Evolutionary conservation across 2,113 vertebrate genomes (phyloP), one percentile per base, ranked within the genome.

Genomic region (Ancistrus triradiatus): DNA sequence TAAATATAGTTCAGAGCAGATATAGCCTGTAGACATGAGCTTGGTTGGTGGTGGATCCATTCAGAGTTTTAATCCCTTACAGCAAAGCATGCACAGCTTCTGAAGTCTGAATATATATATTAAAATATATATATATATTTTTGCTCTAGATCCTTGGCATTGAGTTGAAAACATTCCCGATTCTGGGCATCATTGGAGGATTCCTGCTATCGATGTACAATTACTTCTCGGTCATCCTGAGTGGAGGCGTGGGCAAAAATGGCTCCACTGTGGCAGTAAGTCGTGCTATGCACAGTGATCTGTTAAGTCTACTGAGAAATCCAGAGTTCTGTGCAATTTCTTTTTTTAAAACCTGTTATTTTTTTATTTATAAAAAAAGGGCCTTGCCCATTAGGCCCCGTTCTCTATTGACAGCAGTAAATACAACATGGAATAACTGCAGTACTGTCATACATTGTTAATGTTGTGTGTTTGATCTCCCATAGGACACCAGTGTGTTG

Each of bases 191-290:
- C 74, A 76, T 92, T 17, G 87, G 85, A 7, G 96, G 95, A 62
- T 88, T 86, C 67, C 72, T 94, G 62, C 89, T 88, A 84, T 95
- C 95, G 78, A 92, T 85, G 78, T 91, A 89, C 78, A 93, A 91
- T 88, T 98, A 98, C 80, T 98, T 98, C 81, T 77, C 87, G 43
- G 90, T 95, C 77, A 99, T 99, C 75, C 79, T 98, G 73, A 91
- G 90, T 31, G 95, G 95, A 40, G 96, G 95, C 4, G 90, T 96
- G 24, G 95, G 96, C 63, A 98, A 98, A 78, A 98, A 98, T 38
- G 95, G 95, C 78, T 98, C 96, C 33, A 98, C 95, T 1, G 92
- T 96, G 68, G 96, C 95, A 67, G 95, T 98, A 90, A 93, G 93
- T 75, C 7, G 2, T 13, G 3, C n/a, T 40, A 9, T 4, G 7